A percentile compares a stretch with the other conserved stretches of the same genome.
These are phyloP conservation scores for Rhinopomastus cyanomelas DNA, from an alignment of 2,113 vertebrate genomes.

Conservation along the genomic window DNA sequence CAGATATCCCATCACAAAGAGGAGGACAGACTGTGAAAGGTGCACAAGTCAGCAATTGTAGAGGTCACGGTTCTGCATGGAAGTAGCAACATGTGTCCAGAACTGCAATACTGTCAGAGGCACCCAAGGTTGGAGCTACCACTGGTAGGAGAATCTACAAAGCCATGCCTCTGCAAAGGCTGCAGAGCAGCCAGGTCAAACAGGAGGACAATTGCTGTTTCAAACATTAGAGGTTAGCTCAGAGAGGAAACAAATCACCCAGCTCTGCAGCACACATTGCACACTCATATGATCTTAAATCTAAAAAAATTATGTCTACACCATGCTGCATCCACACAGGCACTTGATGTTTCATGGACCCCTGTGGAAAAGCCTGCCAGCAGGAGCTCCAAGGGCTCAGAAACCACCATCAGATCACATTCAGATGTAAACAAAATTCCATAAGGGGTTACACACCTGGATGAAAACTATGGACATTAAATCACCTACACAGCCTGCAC, in stretches of 20 bases:
- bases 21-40: background rate
- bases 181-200: background rate
- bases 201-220: background rate
- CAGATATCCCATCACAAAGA: background rate
- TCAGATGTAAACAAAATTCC: background rate
- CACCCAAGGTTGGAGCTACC: background rate
- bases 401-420: rapidly evolving
- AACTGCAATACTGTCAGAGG: background rate
- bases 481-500: background rate
- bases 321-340: rapidly evolving
- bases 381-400: background rate
- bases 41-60: background rate
- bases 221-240: background rate
- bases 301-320: background rate
- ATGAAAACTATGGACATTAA: background rate
- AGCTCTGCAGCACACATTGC: background rate
- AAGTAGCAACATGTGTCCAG: background rate
- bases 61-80: background rate
- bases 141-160: background rate
- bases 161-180: rapidly evolving
- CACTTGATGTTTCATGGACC: rapidly evolving
- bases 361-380: background rate
- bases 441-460: rapidly evolving
- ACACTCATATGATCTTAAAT: background rate
- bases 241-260: background rate